phyloP scores from a whole-genome alignment of 2,113 vertebrate genomes.

The Epinephelus lanceolatus region DNA sequence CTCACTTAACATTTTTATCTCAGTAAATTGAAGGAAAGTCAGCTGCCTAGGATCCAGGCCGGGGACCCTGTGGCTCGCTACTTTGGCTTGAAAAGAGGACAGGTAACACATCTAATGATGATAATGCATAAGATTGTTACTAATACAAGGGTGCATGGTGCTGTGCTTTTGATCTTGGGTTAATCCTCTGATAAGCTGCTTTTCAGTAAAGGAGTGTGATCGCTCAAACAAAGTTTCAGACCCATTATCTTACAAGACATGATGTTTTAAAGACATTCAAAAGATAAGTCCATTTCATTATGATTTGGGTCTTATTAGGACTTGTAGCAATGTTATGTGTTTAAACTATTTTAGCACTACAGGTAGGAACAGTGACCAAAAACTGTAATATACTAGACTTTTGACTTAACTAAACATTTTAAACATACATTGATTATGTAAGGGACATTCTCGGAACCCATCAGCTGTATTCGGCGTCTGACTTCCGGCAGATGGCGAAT shows the following conservation, averaged over 20 bases:
- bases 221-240: not conserved
- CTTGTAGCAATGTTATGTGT: too few species aligned
- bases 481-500: too few species aligned
- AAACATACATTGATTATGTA: not conserved
- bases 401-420: not conserved
- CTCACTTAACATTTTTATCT: conserved; percentile 53
- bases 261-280: not conserved
- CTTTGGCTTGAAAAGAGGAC: conserved; percentile 97
- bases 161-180: not conserved
- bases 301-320: too few species aligned
- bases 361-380: too few species aligned
- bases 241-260: not conserved
- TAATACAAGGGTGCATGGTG: not conserved
- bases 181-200: not conserved
- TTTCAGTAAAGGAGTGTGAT: not conserved
- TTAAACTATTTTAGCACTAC: too few species aligned
- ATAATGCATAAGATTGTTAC: not conserved
- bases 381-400: not conserved
- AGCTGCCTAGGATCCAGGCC: conserved; percentile 95
- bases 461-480: too few species aligned
- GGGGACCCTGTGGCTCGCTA: conserved; percentile 97
- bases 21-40: conserved; percentile 97
- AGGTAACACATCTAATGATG: conserved; percentile 81
- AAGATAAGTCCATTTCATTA: not conserved
- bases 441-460: too few species aligned